phyloP scores from a whole-genome alignment of 1,140 invertebrate genomes.

The Trichonephila clavata region DNA sequence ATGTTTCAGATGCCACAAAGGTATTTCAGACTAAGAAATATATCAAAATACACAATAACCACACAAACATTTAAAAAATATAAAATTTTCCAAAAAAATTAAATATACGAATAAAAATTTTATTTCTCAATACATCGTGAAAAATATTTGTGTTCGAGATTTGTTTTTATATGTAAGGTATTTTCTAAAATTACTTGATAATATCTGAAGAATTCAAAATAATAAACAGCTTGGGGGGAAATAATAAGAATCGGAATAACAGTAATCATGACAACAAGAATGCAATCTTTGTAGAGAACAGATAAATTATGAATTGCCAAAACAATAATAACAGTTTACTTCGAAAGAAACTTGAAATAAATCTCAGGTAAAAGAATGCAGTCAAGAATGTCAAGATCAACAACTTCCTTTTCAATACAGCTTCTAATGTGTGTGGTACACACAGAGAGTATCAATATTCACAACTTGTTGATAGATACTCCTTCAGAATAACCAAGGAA shows the following conservation, averaged over 20 bases:
- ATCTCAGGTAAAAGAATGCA: slow-evolving; percentile 34
- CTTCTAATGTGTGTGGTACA: not conserved
- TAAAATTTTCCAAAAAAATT: no score
- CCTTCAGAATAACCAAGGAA: not conserved
- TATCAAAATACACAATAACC: no score
- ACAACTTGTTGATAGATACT: not conserved
- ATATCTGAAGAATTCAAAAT: no score
- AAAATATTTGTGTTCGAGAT: no score
- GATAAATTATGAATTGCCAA: not conserved
- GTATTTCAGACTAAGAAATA: no score
- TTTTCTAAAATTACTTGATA: no score
- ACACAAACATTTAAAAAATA: no score
- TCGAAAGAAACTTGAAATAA: not conserved
- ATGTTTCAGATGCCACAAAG: no score
- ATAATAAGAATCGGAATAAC: not conserved
- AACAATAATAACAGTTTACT: not conserved
- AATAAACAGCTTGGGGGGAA: not conserved
- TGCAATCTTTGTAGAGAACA: not conserved
- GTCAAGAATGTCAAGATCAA: slow-evolving; percentile 66
- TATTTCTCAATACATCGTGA: no score
- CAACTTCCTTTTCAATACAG: not conserved
- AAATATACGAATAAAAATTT: no score
- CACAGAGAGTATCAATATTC: not conserved
- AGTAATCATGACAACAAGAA: not conserved
- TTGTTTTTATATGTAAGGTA: no score